Percentiles rank a stretch among this genome's conserved stretches.
phyloP scores from a whole-genome alignment of 2,797 vertebrate genomes.

The Sphaeramia orbicularis region DNA sequence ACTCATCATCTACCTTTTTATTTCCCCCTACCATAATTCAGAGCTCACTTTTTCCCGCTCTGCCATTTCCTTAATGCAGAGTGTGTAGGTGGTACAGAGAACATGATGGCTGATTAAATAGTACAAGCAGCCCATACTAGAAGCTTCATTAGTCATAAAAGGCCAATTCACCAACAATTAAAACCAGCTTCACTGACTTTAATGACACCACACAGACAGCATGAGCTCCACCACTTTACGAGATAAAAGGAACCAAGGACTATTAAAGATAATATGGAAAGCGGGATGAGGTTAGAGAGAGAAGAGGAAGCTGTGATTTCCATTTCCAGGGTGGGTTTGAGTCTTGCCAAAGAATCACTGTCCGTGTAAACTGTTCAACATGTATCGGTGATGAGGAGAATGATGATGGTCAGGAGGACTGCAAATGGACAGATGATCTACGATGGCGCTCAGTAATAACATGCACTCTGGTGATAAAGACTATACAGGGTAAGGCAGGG shows the following conservation, averaged over 20 bases:
- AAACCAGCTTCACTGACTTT: constrained; percentile 71
- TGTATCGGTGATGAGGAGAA: constrained; percentile 14
- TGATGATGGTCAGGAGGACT: background rate
- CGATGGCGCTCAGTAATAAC: too few relatives aligned
- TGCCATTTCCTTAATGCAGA: constrained; percentile 46
- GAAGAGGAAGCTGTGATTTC: constrained; percentile 6
- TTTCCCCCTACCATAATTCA: constrained; percentile 26
- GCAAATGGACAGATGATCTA: too few relatives aligned
- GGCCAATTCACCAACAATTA: constrained; percentile 80
- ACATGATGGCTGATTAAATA: constrained; percentile 79
- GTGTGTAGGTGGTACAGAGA: constrained; percentile 72
- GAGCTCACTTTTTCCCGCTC: constrained; percentile 12
- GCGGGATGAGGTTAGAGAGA: constrained; percentile 25
- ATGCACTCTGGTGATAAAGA: too few relatives aligned
- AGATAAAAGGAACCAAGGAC: constrained; percentile 60
- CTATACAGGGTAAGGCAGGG: too few relatives aligned
- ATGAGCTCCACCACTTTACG: constrained; percentile 56
- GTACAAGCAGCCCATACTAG: constrained; percentile 67
- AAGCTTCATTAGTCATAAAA: constrained; percentile 84
- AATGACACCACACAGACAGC: constrained; percentile 56
- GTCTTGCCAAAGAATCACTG: background rate
- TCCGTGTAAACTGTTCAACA: constrained; percentile 17
- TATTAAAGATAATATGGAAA: constrained; percentile 51
- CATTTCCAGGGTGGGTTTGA: constrained; percentile 2
- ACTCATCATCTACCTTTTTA: background rate